These are phyloP conservation scores for Laspeyria flexula DNA, from an alignment of 2,888 invertebrate genomes.

Conservation along the genomic window DNA sequence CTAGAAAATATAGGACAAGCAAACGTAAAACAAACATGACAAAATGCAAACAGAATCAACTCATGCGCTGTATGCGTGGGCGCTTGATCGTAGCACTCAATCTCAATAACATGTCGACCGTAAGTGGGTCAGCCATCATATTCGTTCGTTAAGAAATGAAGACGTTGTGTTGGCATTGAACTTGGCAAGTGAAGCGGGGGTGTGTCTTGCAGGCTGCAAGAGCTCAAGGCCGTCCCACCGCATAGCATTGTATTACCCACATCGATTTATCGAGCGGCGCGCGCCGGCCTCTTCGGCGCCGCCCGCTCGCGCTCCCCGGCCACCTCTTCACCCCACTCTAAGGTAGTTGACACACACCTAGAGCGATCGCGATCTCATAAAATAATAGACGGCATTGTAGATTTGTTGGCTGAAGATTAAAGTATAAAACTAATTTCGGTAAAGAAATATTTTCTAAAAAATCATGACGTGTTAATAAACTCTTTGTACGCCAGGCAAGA, in stretches of 20 bases:
- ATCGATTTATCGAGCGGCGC: slow-evolving; percentile 85
- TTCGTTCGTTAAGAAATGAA: slow-evolving; percentile 52
- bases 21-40: neutral
- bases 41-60: slow-evolving; percentile 12
- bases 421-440: too few relatives aligned
- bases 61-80: slow-evolving; percentile 39
- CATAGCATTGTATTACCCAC: slow-evolving; percentile 76
- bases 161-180: slow-evolving; percentile 77
- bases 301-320: slow-evolving; percentile 58
- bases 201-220: slow-evolving; percentile 82
- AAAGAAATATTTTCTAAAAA: too few relatives aligned
- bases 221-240: slow-evolving; percentile 76
- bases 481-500: too few relatives aligned
- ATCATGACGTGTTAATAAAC: neutral
- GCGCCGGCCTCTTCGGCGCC: slow-evolving; percentile 69
- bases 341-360: slow-evolving; percentile 44
- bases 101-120: slow-evolving; percentile 24
- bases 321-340: slow-evolving; percentile 58
- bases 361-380: slow-evolving; percentile 24
- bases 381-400: neutral
- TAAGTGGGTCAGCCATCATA: slow-evolving; percentile 37
- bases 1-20: too few relatives aligned
- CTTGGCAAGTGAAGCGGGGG: slow-evolving; percentile 75
- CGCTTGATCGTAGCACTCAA: slow-evolving; percentile 23
- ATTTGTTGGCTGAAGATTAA: too few relatives aligned